Percentiles rank a stretch among this genome's conserved stretches.
Conservation (phyloP, 2,888 invertebrate genomes). For the Chrysolina americana region DNA sequence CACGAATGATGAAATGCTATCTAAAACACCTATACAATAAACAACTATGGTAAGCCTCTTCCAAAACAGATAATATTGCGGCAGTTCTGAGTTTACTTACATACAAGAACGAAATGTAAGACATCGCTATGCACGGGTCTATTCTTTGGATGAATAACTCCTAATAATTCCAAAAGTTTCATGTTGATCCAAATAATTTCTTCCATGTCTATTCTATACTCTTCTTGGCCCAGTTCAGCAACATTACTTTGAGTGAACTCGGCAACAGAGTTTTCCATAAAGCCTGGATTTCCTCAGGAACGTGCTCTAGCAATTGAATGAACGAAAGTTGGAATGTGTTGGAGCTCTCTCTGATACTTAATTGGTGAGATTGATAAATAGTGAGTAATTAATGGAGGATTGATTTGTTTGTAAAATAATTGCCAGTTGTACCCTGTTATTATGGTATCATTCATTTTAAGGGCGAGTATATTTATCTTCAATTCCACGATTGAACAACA, state of each 20-base stretch:
- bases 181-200: slow-evolving; percentile 40
- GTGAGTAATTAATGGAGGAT: slow-evolving; percentile 14
- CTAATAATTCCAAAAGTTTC: slow-evolving; percentile 29
- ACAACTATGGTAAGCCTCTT: too few species aligned
- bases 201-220: slow-evolving; percentile 31
- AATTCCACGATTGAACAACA: too few species aligned
- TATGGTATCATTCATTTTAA: neutral
- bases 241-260: neutral
- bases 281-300: neutral
- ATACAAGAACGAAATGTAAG: slow-evolving; percentile 2
- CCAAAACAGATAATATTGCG: too few species aligned
- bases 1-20: too few species aligned
- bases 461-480: too few species aligned
- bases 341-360: neutral
- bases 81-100: slow-evolving; percentile 12
- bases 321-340: neutral
- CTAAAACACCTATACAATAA: too few species aligned
- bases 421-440: neutral
- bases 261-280: neutral
- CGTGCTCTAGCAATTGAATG: neutral
- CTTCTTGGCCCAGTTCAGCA: neutral
- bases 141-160: slow-evolving; percentile 19
- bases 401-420: slow-evolving; percentile 26
- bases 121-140: neutral
- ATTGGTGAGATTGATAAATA: neutral